phyloP scores from a whole-genome alignment of 1,140 invertebrate species.

The Tetragonula clypearis region DNA sequence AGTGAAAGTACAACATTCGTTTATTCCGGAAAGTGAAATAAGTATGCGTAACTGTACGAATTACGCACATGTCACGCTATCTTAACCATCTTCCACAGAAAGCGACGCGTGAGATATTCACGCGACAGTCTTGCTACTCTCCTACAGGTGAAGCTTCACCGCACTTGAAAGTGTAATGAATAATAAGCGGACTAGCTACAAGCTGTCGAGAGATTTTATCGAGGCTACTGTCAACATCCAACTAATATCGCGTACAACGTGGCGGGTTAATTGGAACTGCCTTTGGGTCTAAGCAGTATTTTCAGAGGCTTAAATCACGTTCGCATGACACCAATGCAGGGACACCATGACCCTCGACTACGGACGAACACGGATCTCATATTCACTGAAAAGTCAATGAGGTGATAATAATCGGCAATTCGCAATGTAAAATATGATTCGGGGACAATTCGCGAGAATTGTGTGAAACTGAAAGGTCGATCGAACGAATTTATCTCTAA shows the following conservation, averaged over 20 bases:
- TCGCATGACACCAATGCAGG: constrained; percentile 57
- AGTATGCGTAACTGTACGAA: neutral
- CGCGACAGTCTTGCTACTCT: constrained; percentile 50
- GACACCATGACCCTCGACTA: constrained; percentile 6
- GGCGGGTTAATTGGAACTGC: constrained; percentile 76
- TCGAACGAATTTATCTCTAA: too few species aligned
- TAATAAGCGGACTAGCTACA: constrained; percentile 71
- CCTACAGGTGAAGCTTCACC: constrained; percentile 45
- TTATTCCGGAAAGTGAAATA: neutral
- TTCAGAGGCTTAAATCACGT: constrained; percentile 73
- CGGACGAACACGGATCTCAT: neutral
- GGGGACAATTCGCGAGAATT: constrained; percentile 34
- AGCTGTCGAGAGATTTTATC: constrained; percentile 77
- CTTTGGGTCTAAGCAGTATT: constrained; percentile 69
- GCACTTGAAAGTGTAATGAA: constrained; percentile 76
- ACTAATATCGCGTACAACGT: constrained; percentile 80
- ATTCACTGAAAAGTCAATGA: constrained; percentile 1
- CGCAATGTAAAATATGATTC: constrained; percentile 3
- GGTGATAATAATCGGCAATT: constrained; percentile 5
- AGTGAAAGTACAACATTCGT: neutral
- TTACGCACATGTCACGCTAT: constrained; percentile 10
- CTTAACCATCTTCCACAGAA: constrained; percentile 15
- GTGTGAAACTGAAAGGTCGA: neutral
- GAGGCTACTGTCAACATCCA: constrained; percentile 78
- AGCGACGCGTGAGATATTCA: constrained; percentile 60